Evolutionary conservation across 1,140 invertebrate species (phyloP), one percentile per base, ranked within the genome.

Genomic region (Aricia agestis): DNA sequence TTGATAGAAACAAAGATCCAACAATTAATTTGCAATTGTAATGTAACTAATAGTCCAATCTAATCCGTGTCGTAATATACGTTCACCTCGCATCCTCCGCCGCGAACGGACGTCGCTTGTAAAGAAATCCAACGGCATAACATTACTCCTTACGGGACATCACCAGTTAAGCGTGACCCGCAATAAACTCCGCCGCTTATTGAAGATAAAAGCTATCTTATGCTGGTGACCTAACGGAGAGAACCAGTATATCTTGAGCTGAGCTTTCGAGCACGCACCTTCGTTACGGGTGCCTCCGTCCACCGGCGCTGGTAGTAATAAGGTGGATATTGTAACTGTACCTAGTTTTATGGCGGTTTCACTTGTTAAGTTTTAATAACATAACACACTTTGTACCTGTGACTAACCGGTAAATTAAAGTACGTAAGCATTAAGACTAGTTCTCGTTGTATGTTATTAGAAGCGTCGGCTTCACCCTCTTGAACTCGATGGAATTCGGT

Each of bases 81-180:
- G 59, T 63, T 63, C 59, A 63, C 59, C 36, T 66, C 70, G 45
- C 65, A 71, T 71, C 69, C 65, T 70, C 76, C 45, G 66, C 15
- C 6, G 41, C 66, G 17, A 67, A 25, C 66, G 66, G 66, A 36
- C 32, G 59, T 63, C 59, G 59, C 18, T 63, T 63, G 19, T 63
- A 63, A 63, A 63, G 59, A 63, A 80, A 79, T 74, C 74, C 79
- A 80, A 78, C 76, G 71, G 76, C 74, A 79, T 79, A 83, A 79
- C 81, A 83, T 83, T 81, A 84, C 77, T 82, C 75, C 79, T 85
- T 83, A 78, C 78, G 77, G 78, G 77, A 84, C 73, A 72, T 57
- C 36, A 72, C 82, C 80, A 82, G 25, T 77, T 76, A 76, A 75
- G 36, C 45, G 31, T 72, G 81, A 83, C 69, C 85, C 76, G 41